Conservation (phyloP, 2,113 vertebrate species). For the Elgaria multicarinata region DNA sequence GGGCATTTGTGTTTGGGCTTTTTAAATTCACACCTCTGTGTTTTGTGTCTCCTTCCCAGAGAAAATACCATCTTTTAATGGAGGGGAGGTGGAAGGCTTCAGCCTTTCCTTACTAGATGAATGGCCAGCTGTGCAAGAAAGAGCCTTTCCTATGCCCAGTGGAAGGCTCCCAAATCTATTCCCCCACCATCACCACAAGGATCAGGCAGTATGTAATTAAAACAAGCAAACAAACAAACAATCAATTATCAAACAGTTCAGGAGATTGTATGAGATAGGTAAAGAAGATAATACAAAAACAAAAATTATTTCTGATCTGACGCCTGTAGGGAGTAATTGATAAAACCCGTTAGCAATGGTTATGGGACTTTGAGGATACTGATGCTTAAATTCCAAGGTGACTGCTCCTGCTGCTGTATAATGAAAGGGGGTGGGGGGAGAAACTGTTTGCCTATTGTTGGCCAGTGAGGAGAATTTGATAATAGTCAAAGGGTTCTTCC, state of each 20-base stretch:
- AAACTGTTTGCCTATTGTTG: too few relatives aligned
- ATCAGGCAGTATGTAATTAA: neutral
- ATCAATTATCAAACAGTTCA: too few relatives aligned
- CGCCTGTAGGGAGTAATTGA: too few relatives aligned
- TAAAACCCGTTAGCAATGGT: too few relatives aligned
- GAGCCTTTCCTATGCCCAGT: neutral
- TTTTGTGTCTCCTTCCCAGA: neutral
- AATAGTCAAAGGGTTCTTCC: too few relatives aligned
- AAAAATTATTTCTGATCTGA: neutral
- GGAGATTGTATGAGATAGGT: too few relatives aligned
- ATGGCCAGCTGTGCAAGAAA: neutral
- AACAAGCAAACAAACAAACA: too few relatives aligned
- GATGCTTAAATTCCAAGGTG: too few relatives aligned
- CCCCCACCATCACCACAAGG: neutral
- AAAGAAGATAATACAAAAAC: neutral
- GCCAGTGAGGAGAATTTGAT: too few relatives aligned
- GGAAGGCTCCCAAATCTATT: neutral
- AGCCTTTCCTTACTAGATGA: neutral
- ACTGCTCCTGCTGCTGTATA: too few relatives aligned
- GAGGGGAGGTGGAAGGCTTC: neutral
- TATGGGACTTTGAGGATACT: too few relatives aligned
- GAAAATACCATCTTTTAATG: neutral
- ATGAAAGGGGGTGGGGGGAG: too few relatives aligned
- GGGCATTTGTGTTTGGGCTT: neutral
- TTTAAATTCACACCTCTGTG: neutral